Percentiles rank a stretch among this genome's conserved stretches.
phyloP scores from a whole-genome alignment of 37 sponge, comb jelly and placozoan species.

The Chondrosia reniformis region DNA sequence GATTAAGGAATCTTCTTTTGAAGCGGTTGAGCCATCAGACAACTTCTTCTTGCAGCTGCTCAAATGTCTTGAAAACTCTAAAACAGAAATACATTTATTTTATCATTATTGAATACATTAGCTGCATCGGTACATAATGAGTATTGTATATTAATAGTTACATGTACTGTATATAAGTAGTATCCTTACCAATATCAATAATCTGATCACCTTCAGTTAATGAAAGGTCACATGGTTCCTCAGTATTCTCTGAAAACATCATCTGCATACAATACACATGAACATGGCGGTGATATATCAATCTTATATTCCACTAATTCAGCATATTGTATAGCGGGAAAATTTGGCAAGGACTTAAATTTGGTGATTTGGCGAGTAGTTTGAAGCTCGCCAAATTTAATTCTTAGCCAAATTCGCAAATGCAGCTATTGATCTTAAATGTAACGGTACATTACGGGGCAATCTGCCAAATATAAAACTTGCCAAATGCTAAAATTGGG shows the following conservation, averaged over 20 bases:
- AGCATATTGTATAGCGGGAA: too few relatives aligned
- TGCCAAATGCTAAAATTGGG: too few relatives aligned
- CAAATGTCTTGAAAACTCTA: constrained; percentile 12
- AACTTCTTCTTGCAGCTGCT: constrained; percentile 10
- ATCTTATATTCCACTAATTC: too few relatives aligned
- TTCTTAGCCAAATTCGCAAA: too few relatives aligned
- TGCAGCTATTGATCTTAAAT: too few relatives aligned
- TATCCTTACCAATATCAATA: background rate
- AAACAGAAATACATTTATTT: too few relatives aligned
- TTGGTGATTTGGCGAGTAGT: too few relatives aligned
- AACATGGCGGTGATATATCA: too few relatives aligned
- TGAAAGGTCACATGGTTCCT: background rate
- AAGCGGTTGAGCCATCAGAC: background rate
- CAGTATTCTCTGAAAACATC: background rate
- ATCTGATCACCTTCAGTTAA: background rate
- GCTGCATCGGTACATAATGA: background rate
- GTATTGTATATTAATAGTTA: background rate
- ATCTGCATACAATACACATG: background rate
- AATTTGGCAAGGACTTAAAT: too few relatives aligned
- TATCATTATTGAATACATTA: background rate
- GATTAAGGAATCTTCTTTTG: background rate
- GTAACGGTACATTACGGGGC: too few relatives aligned
- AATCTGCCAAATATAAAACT: too few relatives aligned
- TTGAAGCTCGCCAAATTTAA: too few relatives aligned
- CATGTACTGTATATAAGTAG: background rate